Base-by-base conservation (phyloP, 1,140 invertebrate genomes). In the Listronotus bonariensis region DNA sequence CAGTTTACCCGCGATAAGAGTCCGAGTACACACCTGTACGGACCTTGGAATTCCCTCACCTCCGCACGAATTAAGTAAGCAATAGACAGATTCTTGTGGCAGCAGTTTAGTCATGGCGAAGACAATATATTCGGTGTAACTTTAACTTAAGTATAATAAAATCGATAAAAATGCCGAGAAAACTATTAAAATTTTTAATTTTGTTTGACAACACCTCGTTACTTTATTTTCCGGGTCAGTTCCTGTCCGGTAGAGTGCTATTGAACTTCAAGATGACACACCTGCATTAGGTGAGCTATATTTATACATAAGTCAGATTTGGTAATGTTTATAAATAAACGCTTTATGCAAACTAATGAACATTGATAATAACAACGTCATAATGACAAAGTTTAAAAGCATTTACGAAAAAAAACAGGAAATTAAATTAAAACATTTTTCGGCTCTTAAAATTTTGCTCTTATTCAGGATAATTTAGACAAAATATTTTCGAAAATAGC, bases 181-280 rank as follows among this genome's bases (percentile, higher is more conserved):
- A 96, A 80, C 81, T 97, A 67, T 85, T 93, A 69, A 96, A 96
- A 80, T 97, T 97, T 81, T 82, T 96, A 18, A 96, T 97, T 73
- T 85, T 96, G 41, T 94, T 97, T 80, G 94, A 97, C 79, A 96
- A 96, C 78, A 92, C 93, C 34, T 95, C 92, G 70, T 82, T 96
- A 32, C 80, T 97, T 38, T 97, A 96, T 79, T 96, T 96, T 76
- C 93, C 94, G 43, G 91, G 94, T 31, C 87, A 96, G 77, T 96
- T 96, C 78, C 82, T 97, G 55, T 93, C 92, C 41, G 95, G 95
- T 31, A 84, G 92, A 72, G 94, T 97, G 15, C 85, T 96, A 89
- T 97, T 68, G 93, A 96, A 77, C 80, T 96, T 45, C 93, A 96
- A 77, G 93, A 96, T 80, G 92, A 96, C 78, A 96, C 93, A 58